Percentiles rank a stretch among this genome's conserved stretches.
Conservation (phyloP, 2,113 vertebrate genomes). For the Dinomys branickii region DNA sequence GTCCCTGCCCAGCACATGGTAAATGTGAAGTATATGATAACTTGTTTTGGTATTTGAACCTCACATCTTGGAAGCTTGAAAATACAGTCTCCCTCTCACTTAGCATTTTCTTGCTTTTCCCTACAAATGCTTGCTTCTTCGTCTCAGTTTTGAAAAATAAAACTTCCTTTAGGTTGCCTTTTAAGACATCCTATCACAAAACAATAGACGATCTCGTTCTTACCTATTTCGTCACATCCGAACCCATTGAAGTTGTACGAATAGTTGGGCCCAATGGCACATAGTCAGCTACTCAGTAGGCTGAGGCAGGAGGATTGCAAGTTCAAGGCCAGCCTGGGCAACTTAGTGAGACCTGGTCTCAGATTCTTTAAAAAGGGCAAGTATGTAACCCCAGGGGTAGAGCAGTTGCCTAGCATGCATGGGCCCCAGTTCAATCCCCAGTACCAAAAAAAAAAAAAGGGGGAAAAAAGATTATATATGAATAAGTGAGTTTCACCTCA, state of each 20-base stretch:
- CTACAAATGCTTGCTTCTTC: conserved; percentile 50
- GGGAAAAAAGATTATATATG: neutral
- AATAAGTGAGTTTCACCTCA: neutral
- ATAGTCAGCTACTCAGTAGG: neutral
- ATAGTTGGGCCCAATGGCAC: neutral
- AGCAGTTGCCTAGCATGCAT: neutral
- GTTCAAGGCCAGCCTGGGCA: neutral
- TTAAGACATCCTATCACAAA: conserved; percentile 26
- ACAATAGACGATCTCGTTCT: neutral
- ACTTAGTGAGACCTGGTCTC: neutral
- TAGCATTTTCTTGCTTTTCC: neutral
- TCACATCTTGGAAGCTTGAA: neutral
- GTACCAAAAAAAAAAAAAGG: neutral
- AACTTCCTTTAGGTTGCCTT: conserved; percentile 11
- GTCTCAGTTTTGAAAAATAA: neutral
- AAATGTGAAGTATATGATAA: neutral
- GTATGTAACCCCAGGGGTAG: neutral
- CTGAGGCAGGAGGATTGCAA: neutral
- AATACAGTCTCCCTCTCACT: neutral
- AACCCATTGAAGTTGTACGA: neutral
- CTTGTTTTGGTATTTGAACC: neutral
- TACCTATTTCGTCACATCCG: neutral
- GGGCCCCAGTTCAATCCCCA: neutral
- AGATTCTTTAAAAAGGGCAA: neutral
- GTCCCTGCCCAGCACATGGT: neutral